A percentile compares a stretch with the other conserved stretches of the same genome.
Evolutionary conservation across 2,797 vertebrate species (phyloP).

Genomic region (Manis pentadactyla): DNA sequence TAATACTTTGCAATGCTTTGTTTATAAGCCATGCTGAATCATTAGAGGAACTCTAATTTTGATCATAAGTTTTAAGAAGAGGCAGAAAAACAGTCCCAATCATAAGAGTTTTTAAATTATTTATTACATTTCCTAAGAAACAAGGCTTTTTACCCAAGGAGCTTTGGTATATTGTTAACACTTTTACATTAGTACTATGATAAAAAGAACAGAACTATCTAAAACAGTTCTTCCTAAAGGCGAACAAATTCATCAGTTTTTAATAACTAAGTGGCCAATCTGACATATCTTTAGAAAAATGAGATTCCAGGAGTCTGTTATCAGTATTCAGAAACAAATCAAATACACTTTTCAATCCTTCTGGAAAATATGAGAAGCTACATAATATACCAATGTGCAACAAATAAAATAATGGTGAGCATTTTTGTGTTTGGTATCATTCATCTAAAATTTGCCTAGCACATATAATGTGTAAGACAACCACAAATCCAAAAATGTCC

Average conservation of each 20-base stretch:
- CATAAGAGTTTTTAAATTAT: slow-evolving; percentile 72
- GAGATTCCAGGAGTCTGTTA: slow-evolving; percentile 71
- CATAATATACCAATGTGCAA: slow-evolving; percentile 30
- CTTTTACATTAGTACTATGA: slow-evolving; percentile 68
- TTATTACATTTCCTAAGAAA: slow-evolving; percentile 68
- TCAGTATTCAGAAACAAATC: slow-evolving; percentile 64
- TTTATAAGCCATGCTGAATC: slow-evolving; percentile 71
- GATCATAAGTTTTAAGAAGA: slow-evolving; percentile 61
- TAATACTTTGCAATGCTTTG: slow-evolving; percentile 56
- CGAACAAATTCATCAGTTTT: slow-evolving; percentile 73
- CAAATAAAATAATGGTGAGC: neutral
- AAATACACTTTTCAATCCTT: slow-evolving; percentile 62
- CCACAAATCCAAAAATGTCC: slow-evolving; percentile 4
- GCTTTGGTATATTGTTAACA: slow-evolving; percentile 63
- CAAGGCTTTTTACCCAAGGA: slow-evolving; percentile 74
- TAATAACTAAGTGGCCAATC: slow-evolving; percentile 70
- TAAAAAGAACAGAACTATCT: slow-evolving; percentile 74
- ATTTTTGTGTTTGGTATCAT: neutral
- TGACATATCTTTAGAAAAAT: slow-evolving; percentile 74
- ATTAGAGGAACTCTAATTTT: slow-evolving; percentile 80
- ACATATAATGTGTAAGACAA: neutral
- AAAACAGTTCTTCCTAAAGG: slow-evolving; percentile 75
- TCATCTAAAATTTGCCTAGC: slow-evolving; percentile 51
- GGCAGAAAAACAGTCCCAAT: slow-evolving; percentile 35
- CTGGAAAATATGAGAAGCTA: slow-evolving; percentile 12